A percentile compares a stretch with the other conserved stretches of the same genome.
These are phyloP conservation scores for Sebastes nivosus DNA, from an alignment of 2,797 vertebrate species.

Conservation along the genomic window DNA sequence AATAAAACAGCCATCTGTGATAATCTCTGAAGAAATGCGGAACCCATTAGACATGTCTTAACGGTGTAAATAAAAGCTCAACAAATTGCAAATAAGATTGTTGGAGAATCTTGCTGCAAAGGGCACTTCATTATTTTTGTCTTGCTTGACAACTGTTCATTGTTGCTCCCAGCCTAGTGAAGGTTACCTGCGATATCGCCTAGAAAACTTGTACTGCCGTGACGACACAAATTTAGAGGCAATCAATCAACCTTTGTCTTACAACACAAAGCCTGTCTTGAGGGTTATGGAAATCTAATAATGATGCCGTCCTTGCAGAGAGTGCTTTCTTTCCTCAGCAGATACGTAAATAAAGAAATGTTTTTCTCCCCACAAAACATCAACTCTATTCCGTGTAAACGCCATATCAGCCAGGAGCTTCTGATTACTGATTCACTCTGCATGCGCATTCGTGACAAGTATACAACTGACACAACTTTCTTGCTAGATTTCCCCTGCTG, in stretches of 20 bases:
- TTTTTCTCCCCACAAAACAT: conserved; percentile 41
- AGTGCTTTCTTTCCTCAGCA: conserved; percentile 47
- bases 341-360: conserved; percentile 54
- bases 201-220: conserved; percentile 64
- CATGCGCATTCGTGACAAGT: conserved; percentile 1
- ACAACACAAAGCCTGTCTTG: conserved; percentile 77
- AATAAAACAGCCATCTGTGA: not conserved
- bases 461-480: conserved; percentile 5
- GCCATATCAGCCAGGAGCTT: conserved; percentile 10
- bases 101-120: conserved; percentile 48
- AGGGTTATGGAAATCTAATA: conserved; percentile 78
- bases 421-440: conserved; percentile 35
- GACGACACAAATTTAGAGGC: conserved; percentile 77
- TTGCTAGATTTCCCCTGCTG: not conserved
- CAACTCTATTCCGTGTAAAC: conserved; percentile 35
- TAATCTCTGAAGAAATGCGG: conserved; percentile 19
- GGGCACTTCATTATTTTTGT: conserved; percentile 75
- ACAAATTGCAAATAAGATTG: conserved; percentile 55
- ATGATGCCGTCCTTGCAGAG: conserved; percentile 65
- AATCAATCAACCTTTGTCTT: conserved; percentile 86
- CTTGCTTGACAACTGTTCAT: conserved; percentile 74
- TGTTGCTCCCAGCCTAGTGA: conserved; percentile 69
- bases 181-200: conserved; percentile 72
- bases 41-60: conserved; percentile 7
- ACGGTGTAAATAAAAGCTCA: conserved; percentile 27